Percentiles rank a stretch among this genome's conserved stretches.
phyloP scores from a whole-genome alignment of 2,113 vertebrate genomes.

The Ramphastos sulfuratus region DNA sequence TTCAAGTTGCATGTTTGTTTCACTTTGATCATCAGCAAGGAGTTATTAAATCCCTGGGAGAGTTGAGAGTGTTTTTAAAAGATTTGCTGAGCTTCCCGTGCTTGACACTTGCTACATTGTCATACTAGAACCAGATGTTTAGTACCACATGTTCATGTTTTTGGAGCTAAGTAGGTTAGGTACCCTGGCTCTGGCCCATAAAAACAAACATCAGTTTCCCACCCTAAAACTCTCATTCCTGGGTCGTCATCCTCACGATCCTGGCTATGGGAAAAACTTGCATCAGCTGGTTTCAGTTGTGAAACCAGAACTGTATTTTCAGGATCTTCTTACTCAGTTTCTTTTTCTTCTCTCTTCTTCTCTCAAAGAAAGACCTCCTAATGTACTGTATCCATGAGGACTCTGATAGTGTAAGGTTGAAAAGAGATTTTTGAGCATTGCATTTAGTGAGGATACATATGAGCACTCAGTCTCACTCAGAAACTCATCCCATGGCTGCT shows the following conservation, averaged over 20 bases:
- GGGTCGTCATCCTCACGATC: not conserved
- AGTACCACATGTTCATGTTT: conserved; percentile 13
- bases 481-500: not conserved
- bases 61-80: conserved; percentile 17
- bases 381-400: not conserved
- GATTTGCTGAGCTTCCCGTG: conserved; percentile 42
- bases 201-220: conserved; percentile 8
- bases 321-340: not conserved
- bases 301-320: not conserved
- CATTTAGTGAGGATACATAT: not conserved
- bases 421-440: not conserved
- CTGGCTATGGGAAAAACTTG: not conserved
- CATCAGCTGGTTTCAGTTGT: not conserved
- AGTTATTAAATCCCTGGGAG: conserved; percentile 2
- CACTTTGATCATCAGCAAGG: not conserved
- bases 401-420: not conserved
- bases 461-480: not conserved
- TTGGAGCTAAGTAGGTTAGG: conserved; percentile 1
- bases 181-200: not conserved
- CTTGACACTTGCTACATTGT: not conserved
- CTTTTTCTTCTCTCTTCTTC: too few relatives aligned
- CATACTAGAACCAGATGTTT: conserved; percentile 6
- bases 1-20: not conserved
- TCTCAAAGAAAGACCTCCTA: not conserved
- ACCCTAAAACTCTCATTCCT: not conserved